phyloP scores from a whole-genome alignment of 1,140 invertebrate species.

The Apis laboriosa region DNA sequence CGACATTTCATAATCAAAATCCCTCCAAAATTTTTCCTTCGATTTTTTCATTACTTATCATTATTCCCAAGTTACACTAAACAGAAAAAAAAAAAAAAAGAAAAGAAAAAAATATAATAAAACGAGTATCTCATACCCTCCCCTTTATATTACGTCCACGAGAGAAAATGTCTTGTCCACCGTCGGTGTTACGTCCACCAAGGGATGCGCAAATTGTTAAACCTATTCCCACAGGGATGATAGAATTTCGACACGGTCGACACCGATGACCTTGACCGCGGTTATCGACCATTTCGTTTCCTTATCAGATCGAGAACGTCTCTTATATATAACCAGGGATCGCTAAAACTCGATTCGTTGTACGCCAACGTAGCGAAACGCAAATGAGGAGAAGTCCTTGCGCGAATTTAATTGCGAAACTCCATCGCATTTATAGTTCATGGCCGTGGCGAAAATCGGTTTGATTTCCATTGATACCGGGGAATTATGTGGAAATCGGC shows the following conservation, averaged over 20 bases:
- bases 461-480: neutral
- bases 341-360: neutral
- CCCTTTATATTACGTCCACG: no score
- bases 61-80: no score
- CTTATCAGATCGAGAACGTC: constrained; percentile 27
- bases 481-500: neutral
- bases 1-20: no score
- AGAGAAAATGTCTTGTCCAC: no score
- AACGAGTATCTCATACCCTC: no score
- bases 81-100: no score
- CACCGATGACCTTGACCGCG: constrained; percentile 22
- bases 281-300: constrained; percentile 11
- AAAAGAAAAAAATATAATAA: no score
- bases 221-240: neutral
- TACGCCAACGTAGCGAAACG: constrained; percentile 20
- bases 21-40: no score
- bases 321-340: constrained; percentile 4
- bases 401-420: constrained; percentile 13
- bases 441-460: constrained; percentile 22
- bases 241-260: neutral
- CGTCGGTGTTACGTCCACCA: no score
- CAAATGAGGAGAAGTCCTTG: constrained; percentile 43
- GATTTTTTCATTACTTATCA: no score
- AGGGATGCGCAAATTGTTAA: no score
- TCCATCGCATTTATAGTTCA: constrained; percentile 18